A percentile compares a stretch with the other conserved stretches of the same genome.
These are phyloP conservation scores for Onthophagus taurus DNA, from an alignment of 1,140 invertebrate genomes.

Conservation along the genomic window DNA sequence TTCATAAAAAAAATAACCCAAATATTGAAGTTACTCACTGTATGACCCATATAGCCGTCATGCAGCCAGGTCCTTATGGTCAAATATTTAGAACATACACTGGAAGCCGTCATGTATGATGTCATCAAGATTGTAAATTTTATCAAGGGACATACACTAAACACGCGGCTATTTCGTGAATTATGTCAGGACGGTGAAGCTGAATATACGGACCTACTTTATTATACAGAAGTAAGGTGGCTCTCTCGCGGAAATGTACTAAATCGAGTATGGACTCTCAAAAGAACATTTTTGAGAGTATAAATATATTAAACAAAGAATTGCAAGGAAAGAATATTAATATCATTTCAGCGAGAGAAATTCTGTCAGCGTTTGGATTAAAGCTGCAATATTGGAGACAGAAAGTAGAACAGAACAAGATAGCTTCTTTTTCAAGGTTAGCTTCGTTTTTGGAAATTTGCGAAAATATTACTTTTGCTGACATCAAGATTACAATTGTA, in stretches of 20 bases:
- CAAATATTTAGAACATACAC: constrained; percentile 21
- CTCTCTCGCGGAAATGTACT: constrained; percentile 21
- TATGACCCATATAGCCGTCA: constrained; percentile 22
- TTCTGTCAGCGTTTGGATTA: no score
- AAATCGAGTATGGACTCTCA: constrained; percentile 18
- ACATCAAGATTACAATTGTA: constrained; percentile 16
- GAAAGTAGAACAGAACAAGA: constrained; percentile 21
- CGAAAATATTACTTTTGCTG: constrained; percentile 17
- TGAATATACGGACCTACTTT: constrained; percentile 27
- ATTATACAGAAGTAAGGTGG: constrained; percentile 26
- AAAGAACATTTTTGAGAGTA: constrained; percentile 12
- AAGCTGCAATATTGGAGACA: no score
- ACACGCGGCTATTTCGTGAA: constrained; percentile 25
- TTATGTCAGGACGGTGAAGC: constrained; percentile 23
- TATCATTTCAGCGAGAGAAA: no score
- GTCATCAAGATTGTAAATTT: constrained; percentile 21
- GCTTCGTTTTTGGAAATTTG: constrained; percentile 17
- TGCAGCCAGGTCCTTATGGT: constrained; percentile 19
- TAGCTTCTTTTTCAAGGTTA: constrained; percentile 18
- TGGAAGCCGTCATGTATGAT: constrained; percentile 22
- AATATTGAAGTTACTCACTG: constrained; percentile 24
- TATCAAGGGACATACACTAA: constrained; percentile 23
- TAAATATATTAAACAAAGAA: constrained; percentile 14
- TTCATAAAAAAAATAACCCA: constrained; percentile 17
- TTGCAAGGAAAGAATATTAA: no score